phyloP scores from a whole-genome alignment of 2,797 vertebrate genomes.

The Knipowitschia caucasica region DNA sequence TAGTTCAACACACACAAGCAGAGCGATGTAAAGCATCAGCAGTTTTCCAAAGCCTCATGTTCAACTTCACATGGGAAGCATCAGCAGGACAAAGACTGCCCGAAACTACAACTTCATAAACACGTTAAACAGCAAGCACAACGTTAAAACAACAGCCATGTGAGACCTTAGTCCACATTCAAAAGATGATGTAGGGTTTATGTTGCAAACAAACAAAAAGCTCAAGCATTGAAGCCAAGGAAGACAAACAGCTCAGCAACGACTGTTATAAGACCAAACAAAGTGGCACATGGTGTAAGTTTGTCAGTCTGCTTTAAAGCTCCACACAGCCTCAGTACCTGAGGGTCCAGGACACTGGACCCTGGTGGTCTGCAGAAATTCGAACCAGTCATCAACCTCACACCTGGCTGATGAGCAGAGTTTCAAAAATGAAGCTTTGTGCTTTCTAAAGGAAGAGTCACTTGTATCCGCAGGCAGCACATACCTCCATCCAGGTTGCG shows the following conservation, averaged over 20 bases:
- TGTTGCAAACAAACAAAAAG: conserved; percentile 13
- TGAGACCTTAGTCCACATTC: not conserved
- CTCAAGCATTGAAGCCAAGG: conserved; percentile 25
- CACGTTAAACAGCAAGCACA: conserved; percentile 1
- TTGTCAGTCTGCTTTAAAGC: conserved; percentile 26
- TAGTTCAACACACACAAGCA: not conserved
- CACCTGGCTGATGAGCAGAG: conserved; percentile 50
- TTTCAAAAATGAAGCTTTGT: not conserved
- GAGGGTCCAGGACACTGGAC: conserved; percentile 25
- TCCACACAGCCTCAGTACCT: conserved; percentile 61
- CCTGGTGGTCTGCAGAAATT: conserved; percentile 51
- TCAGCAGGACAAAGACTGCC: conserved; percentile 10
- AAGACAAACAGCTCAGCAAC: conserved; percentile 7
- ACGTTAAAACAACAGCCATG: not conserved
- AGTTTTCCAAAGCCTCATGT: conserved; percentile 4
- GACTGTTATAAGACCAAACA: conserved; percentile 16
- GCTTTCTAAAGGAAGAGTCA: not conserved
- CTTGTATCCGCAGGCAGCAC: conserved; percentile 24
- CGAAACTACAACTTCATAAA: not conserved
- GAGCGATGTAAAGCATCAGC: not conserved
- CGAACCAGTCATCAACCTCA: conserved; percentile 69
- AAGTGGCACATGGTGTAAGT: conserved; percentile 15
- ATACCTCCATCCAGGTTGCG: conserved; percentile 89
- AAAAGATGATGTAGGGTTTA: conserved; percentile 7
- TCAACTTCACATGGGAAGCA: conserved; percentile 19